Conservation (phyloP, 2,888 invertebrate genomes). For the Spilosoma lubricipeda region DNA sequence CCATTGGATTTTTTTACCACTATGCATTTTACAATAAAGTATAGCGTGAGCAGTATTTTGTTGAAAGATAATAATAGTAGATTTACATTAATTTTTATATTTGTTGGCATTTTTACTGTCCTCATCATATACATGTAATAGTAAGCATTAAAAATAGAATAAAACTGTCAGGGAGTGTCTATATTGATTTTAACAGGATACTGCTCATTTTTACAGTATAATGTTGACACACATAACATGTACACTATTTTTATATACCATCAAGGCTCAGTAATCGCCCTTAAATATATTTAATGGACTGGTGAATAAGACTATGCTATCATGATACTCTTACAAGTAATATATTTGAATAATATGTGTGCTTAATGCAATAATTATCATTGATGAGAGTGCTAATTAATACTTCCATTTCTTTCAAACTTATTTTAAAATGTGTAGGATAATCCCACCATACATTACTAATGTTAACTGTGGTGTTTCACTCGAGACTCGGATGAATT, state of each 20-base stretch:
- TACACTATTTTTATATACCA: slow-evolving; percentile 37
- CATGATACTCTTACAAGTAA: slow-evolving; percentile 41
- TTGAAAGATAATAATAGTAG: slow-evolving; percentile 20
- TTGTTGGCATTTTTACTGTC: neutral
- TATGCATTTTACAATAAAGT: slow-evolving; percentile 13
- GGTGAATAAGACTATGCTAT: slow-evolving; percentile 45
- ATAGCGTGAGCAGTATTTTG: slow-evolving; percentile 31
- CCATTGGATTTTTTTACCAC: slow-evolving; percentile 10
- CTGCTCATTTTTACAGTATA: slow-evolving; percentile 30
- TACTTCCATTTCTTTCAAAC: slow-evolving; percentile 51
- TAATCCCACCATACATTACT: slow-evolving; percentile 7
- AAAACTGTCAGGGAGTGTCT: neutral
- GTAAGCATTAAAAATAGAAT: neutral
- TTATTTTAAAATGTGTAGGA: slow-evolving; percentile 40
- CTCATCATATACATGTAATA: neutral
- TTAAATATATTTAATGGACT: slow-evolving; percentile 42
- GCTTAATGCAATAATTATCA: slow-evolving; percentile 45
- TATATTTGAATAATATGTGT: slow-evolving; percentile 36
- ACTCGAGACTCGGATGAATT: neutral
- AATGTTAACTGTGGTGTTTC: neutral
- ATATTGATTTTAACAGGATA: slow-evolving; percentile 27
- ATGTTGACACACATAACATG: slow-evolving; percentile 24
- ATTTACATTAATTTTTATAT: neutral
- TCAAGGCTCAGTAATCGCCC: slow-evolving; percentile 11
- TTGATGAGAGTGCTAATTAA: slow-evolving; percentile 49